Base-by-base conservation (phyloP, 1,140 invertebrate species). In the Araneus ventricosus region DNA sequence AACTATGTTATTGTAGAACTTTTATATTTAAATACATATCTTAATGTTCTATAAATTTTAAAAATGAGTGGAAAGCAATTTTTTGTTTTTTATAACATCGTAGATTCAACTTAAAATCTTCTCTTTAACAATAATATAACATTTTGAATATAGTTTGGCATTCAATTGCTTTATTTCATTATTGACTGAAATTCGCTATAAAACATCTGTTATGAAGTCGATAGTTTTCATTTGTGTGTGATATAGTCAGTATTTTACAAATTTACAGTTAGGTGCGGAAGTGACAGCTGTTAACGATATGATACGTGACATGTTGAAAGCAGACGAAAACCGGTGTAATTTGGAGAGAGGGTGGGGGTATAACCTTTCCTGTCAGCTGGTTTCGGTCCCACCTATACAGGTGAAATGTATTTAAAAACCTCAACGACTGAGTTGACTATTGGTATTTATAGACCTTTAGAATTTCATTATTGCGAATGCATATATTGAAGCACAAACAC, bases 251-350 rank as follows among this genome's bases (percentile, higher is more conserved):
- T 37, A 75, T 75, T 75, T 75, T 34, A 22, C 34, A 34, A 75
- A 75, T 75, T 37, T 75, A 34, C 70, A 37, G 70, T 75, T 75
- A 75, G 4, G 27, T 20, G 30, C 70, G 70, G 70, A 75, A 75
- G 30, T 75, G 30, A 30, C 70, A 75, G 70, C 70, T 34, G 70
- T 22, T 37, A 75, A 75, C 17, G 70, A 34, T 75, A 75, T 22
- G 30, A 75, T 75, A 75, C 70, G 70, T 37, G 70, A 75, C 70
- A 37, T 34, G 20, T 6, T 34, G 30, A 75, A 34, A 75, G 27
- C 63, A 70, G 70, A 37, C 70, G 70, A 75, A 75, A 75, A 75
- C 70, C 70, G 70, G 70, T 75, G 70, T 75, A 75, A 75, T 75
- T 75, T 34, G 20, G 27, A 20, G 70, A 10, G 8, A 70, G 67